A percentile compares a stretch with the other conserved stretches of the same genome.
Evolutionary conservation across 2,113 vertebrate genomes (phyloP).

Genomic region (Clupea harengus): DNA sequence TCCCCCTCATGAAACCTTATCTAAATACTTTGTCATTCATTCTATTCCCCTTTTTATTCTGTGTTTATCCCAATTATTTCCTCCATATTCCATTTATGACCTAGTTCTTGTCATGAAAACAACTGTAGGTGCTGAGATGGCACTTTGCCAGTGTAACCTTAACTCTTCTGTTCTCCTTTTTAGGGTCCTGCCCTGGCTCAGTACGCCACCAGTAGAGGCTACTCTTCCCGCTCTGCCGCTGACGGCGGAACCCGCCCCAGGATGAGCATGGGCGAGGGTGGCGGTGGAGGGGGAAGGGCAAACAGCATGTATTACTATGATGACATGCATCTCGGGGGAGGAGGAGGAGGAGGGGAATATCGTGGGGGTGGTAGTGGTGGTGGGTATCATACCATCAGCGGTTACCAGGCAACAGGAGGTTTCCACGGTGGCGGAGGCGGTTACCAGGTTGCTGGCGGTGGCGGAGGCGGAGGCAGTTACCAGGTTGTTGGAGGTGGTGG

Average conservation of each 20-base stretch:
- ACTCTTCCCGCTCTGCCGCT: slow-evolving; percentile 74
- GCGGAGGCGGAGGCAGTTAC: not conserved
- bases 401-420: too few relatives aligned
- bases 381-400: slow-evolving; percentile 46
- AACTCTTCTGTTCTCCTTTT: not conserved
- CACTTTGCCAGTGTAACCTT: not conserved
- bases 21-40: too few relatives aligned
- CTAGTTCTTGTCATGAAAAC: too few relatives aligned
- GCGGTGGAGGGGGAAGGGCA: slow-evolving; percentile 24
- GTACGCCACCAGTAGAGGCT: slow-evolving; percentile 42
- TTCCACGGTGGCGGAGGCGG: not conserved
- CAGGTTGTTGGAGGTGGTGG: not conserved
- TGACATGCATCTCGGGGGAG: slow-evolving; percentile 38
- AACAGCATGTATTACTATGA: slow-evolving; percentile 47
- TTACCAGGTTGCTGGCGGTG: not conserved
- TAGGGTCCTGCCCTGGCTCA: not conserved
- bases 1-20: too few relatives aligned
- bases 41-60: too few relatives aligned
- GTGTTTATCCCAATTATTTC: not conserved
- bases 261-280: slow-evolving; percentile 47
- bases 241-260: slow-evolving; percentile 58
- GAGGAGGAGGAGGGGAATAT: slow-evolving; percentile 17
- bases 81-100: not conserved
- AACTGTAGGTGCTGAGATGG: not conserved
- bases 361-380: not conserved